These are phyloP conservation scores for Sebastiscus tertius DNA, from an alignment of 2,797 vertebrate species.

Conservation along the genomic window DNA sequence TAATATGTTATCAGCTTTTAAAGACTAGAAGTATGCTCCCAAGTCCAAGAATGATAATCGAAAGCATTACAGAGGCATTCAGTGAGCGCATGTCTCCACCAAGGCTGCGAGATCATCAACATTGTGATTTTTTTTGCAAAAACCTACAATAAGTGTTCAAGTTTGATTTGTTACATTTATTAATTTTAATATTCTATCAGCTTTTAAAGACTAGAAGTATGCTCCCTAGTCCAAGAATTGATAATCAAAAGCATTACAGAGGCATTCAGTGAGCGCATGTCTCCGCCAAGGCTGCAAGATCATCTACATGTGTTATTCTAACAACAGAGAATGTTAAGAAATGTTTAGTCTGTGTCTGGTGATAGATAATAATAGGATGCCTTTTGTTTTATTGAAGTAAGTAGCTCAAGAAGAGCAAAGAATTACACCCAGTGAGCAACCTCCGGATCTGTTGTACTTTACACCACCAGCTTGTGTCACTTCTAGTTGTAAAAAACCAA, in stretches of 20 bases:
- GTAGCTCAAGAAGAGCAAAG: neutral
- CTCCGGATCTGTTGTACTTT: no score
- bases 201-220: neutral
- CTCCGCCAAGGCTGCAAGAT: neutral
- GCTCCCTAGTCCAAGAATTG: neutral
- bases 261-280: neutral
- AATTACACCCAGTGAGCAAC: neutral
- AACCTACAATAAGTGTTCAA: neutral
- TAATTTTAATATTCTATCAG: neutral
- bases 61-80: neutral
- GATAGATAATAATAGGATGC: neutral
- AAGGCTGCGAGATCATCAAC: neutral
- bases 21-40: neutral
- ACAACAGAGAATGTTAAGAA: neutral
- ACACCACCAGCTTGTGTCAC: no score
- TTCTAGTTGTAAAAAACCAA: no score
- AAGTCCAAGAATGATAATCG: neutral
- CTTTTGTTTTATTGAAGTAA: neutral
- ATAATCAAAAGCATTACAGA: neutral
- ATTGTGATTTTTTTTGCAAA: neutral
- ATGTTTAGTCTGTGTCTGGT: neutral
- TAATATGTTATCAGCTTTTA: neutral
- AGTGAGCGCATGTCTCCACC: neutral
- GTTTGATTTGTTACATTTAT: neutral
- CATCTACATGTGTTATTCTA: neutral